Base-by-base conservation (phyloP, 2,113 vertebrate species). In the Cathartes aura region DNA sequence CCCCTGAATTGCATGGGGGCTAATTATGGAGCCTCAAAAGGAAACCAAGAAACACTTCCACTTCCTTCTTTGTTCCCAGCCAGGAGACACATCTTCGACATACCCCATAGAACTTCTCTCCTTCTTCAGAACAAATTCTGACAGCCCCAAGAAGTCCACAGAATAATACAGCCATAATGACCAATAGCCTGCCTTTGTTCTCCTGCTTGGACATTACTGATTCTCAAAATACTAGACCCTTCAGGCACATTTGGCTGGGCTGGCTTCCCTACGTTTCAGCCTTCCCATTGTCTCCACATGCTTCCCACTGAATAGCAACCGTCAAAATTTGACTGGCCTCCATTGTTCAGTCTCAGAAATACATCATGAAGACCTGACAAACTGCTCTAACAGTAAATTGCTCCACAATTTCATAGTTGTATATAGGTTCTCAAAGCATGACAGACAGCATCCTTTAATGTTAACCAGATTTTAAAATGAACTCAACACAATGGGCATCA, bases 271-370 rank as follows among this genome's bases (percentile, higher is more conserved):
- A 23, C 2, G 21, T 76, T 94, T 63, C 84, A 92, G 82, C 82
- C 88, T 83, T 59, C 75, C 90, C 79, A 97, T 97, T 97, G 97
- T 97, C 79, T 97, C 67, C 67, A 83, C 87, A 87, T 0, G 22
- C 27, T 90, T 97, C 79, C 87, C 38, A 82, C 56, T 94, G 92
- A 97, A 97, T 78, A 89, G 85, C 22, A 87, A 48, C 74, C 88
- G 93, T 74, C 93, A 68, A 70, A 90, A 73, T 90, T 45, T 85
- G 88, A 82, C 79, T 73, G 67, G 79, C 40, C 50, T 81, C 71
- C 88, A 97, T 97, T 97, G 97, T 96, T 97, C 88, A 29, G n/a
- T 7, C 90, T 74, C 71, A 82, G 82, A 97, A 96, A 93, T 89
- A 76, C 71, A 97, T 96, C 92, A 88, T 0, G 38, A 73, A 83